Percentiles rank a stretch among this genome's conserved stretches.
Evolutionary conservation across 2,113 vertebrate genomes (phyloP).

Genomic region (Pelodiscus sinensis): DNA sequence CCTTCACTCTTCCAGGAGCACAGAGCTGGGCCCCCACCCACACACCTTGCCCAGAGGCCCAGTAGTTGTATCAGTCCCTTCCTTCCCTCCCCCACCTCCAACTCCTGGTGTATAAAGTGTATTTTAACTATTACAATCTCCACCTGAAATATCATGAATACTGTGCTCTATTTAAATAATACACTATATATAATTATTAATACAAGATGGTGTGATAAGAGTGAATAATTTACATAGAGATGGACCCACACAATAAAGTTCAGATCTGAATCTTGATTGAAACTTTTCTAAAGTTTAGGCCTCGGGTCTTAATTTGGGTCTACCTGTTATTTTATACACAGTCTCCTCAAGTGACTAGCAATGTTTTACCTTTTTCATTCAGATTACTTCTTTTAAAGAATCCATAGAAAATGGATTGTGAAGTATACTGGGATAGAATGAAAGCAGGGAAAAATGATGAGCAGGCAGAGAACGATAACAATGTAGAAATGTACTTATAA

Average conservation of each 20-base stretch:
- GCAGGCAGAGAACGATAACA: background rate
- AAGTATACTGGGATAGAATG: slow-evolving; percentile 18
- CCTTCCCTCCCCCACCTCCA: no score
- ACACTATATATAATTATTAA: background rate
- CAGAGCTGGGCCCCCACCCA: no score
- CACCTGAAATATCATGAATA: background rate
- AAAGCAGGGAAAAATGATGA: background rate
- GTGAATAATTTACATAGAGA: background rate
- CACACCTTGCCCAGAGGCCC: no score
- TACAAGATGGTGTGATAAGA: background rate
- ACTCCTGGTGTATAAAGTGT: background rate
- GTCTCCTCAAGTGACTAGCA: background rate
- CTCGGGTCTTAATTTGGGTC: background rate
- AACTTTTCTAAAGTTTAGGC: background rate
- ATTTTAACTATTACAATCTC: background rate
- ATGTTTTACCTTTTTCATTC: background rate
- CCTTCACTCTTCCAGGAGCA: no score
- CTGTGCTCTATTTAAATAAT: background rate
- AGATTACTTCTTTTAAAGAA: background rate
- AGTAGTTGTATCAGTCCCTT: no score
- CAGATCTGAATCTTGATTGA: background rate
- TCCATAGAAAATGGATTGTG: background rate
- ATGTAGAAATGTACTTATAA: background rate
- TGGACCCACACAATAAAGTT: background rate
- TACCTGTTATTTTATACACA: slow-evolving; percentile 4